These are phyloP conservation scores for Sipha maydis DNA, from an alignment of 2,888 invertebrate species.

Conservation along the genomic window DNA sequence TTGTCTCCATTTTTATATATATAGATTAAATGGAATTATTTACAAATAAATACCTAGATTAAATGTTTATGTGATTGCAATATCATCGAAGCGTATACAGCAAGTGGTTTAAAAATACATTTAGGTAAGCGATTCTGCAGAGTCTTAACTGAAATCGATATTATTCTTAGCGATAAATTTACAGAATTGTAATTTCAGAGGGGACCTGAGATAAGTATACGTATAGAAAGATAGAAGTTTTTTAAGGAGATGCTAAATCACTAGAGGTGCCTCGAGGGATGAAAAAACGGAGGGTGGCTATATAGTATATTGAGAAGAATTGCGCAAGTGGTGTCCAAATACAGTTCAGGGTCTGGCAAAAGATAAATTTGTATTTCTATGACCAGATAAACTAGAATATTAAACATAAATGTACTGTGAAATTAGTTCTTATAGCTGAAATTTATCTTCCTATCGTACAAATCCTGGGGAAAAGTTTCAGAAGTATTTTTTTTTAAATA, in stretches of 20 bases:
- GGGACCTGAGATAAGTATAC: conserved; percentile 27
- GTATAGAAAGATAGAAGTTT: conserved; percentile 7
- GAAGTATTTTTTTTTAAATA: conserved; percentile 32
- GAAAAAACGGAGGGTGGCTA: conserved; percentile 31
- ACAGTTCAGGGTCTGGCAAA: conserved; percentile 13
- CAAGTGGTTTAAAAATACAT: conserved; percentile 26
- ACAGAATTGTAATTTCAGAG: conserved; percentile 33
- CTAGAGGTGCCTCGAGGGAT: conserved; percentile 2
- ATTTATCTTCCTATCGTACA: conserved; percentile 14
- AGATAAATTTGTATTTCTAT: conserved; percentile 3
- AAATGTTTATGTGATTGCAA: neutral
- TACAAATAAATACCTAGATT: neutral
- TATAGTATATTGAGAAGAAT: conserved; percentile 5
- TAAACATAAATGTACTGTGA: conserved; percentile 52
- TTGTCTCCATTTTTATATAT: too few relatives aligned
- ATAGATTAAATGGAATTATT: conserved; percentile 15
- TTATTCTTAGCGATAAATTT: conserved; percentile 46
- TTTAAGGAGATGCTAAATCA: conserved; percentile 52
- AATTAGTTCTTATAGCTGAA: conserved; percentile 40
- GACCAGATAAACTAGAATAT: conserved; percentile 11
- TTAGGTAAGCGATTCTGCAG: neutral
- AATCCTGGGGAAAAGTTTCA: conserved; percentile 3
- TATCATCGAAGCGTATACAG: neutral
- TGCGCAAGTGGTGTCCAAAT: conserved; percentile 42
- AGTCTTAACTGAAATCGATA: conserved; percentile 35